phyloP scores from a whole-genome alignment of 2,888 invertebrate genomes.

The Trissolcus brochymenae region DNA sequence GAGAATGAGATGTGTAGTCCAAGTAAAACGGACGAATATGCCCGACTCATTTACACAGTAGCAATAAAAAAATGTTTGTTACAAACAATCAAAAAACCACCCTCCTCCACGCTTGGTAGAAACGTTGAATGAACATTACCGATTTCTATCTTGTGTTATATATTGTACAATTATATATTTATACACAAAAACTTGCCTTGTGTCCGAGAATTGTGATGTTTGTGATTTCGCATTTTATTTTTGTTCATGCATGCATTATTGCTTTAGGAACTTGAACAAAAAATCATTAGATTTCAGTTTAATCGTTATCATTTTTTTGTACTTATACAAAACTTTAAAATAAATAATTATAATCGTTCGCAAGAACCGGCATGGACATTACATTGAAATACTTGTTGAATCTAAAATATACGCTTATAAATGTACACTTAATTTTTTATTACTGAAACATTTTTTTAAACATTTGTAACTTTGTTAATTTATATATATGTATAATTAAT shows the following conservation, averaged over 20 bases:
- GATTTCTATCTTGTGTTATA: slow-evolving; percentile 22
- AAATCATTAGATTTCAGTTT: not conserved
- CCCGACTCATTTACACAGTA: not conserved
- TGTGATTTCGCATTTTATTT: not conserved
- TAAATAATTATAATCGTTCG: slow-evolving; percentile 7
- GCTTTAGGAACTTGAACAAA: slow-evolving; percentile 44
- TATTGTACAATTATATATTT: slow-evolving; percentile 31
- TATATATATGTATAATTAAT: too few relatives aligned
- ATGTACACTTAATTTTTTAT: too few relatives aligned
- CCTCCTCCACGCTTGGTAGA: slow-evolving; percentile 14
- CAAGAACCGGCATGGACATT: not conserved
- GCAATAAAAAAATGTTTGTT: slow-evolving; percentile 9
- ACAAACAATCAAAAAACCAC: slow-evolving; percentile 25
- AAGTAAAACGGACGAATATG: slow-evolving; percentile 14
- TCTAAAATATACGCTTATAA: too few relatives aligned
- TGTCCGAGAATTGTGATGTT: slow-evolving; percentile 26
- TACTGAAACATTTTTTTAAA: too few relatives aligned
- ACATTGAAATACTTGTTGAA: too few relatives aligned
- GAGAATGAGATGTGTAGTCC: not conserved
- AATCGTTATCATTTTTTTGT: slow-evolving; percentile 11
- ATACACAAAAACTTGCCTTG: slow-evolving; percentile 28
- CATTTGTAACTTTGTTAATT: too few relatives aligned
- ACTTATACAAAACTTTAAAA: slow-evolving; percentile 20
- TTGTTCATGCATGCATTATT: slow-evolving; percentile 27
- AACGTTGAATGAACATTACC: slow-evolving; percentile 36